A percentile compares a stretch with the other conserved stretches of the same genome.
Conservation (phyloP, 1,140 invertebrate genomes). For the Drosophila asahinai region DNA sequence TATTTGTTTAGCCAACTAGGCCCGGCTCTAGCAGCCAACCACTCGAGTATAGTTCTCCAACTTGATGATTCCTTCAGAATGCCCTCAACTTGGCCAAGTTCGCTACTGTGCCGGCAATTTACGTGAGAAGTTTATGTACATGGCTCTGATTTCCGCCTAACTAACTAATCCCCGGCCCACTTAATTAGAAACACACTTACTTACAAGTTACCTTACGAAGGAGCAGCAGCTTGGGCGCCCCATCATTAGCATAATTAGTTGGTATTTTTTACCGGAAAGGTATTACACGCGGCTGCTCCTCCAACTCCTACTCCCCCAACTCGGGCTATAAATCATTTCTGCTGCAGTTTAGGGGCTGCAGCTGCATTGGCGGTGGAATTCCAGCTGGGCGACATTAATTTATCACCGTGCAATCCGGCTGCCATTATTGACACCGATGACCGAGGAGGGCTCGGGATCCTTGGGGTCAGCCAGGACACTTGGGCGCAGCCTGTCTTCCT, state of each 20-base stretch:
- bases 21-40: constrained; percentile 38
- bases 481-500: constrained; percentile 10
- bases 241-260: constrained; percentile 75
- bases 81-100: constrained; percentile 40
- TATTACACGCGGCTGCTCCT: constrained; percentile 46
- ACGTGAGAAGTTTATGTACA: constrained; percentile 67
- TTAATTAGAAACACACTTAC: constrained; percentile 75
- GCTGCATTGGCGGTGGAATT: constrained; percentile 77
- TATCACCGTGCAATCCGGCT: constrained; percentile 72
- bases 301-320: background rate
- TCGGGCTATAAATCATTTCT: constrained; percentile 38
- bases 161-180: constrained; percentile 68
- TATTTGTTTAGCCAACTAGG: constrained; percentile 38
- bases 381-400: constrained; percentile 70
- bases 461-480: constrained; percentile 25
- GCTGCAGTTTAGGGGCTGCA: constrained; percentile 48
- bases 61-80: constrained; percentile 24
- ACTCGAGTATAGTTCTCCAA: constrained; percentile 34
- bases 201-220: constrained; percentile 67
- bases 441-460: constrained; percentile 7
- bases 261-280: constrained; percentile 44
- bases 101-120: constrained; percentile 52
- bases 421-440: constrained; percentile 65
- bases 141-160: constrained; percentile 55
- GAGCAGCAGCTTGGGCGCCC: constrained; percentile 13